phyloP scores from a whole-genome alignment of 1,140 invertebrate species.

The Drosophila virilis region DNA sequence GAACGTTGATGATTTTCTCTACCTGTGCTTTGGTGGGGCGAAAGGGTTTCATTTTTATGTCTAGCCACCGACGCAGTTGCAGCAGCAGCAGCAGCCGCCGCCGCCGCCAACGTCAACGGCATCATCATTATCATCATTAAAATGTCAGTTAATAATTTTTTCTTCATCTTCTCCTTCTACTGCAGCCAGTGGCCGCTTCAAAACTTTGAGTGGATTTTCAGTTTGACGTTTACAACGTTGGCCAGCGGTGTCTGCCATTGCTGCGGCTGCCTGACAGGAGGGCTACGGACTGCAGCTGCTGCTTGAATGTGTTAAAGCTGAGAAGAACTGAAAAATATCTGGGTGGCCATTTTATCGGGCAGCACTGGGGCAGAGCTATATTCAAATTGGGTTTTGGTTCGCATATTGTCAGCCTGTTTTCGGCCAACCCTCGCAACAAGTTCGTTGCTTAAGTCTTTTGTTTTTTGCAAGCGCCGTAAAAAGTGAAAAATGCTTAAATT shows the following conservation, averaged over 20 bases:
- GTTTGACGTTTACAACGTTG: slow-evolving; percentile 61
- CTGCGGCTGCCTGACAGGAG: slow-evolving; percentile 14
- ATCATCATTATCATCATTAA: slow-evolving; percentile 82
- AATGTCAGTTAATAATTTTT: slow-evolving; percentile 82
- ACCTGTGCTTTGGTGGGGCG: slow-evolving; percentile 35
- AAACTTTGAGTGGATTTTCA: slow-evolving; percentile 67
- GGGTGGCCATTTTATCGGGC: slow-evolving; percentile 39
- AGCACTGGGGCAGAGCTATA: neutral
- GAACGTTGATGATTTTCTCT: slow-evolving; percentile 28
- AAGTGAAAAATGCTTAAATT: slow-evolving; percentile 75
- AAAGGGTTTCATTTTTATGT: slow-evolving; percentile 59
- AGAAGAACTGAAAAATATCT: slow-evolving; percentile 26
- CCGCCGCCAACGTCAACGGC: slow-evolving; percentile 70
- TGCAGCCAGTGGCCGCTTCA: slow-evolving; percentile 21
- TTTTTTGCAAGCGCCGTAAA: slow-evolving; percentile 49
- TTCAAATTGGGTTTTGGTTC: slow-evolving; percentile 9
- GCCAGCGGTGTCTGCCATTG: slow-evolving; percentile 9
- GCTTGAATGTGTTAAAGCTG: slow-evolving; percentile 24
- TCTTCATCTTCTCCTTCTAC: slow-evolving; percentile 28
- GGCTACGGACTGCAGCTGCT: slow-evolving; percentile 11
- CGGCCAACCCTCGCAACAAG: slow-evolving; percentile 33
- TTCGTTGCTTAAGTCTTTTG: slow-evolving; percentile 78
- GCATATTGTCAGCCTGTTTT: slow-evolving; percentile 20
- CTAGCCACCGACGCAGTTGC: slow-evolving; percentile 80
- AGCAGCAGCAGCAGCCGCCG: slow-evolving; percentile 25